These are phyloP conservation scores for Rugalucina vietnamica DNA, from an alignment of 2,888 invertebrate species.

Conservation along the genomic window DNA sequence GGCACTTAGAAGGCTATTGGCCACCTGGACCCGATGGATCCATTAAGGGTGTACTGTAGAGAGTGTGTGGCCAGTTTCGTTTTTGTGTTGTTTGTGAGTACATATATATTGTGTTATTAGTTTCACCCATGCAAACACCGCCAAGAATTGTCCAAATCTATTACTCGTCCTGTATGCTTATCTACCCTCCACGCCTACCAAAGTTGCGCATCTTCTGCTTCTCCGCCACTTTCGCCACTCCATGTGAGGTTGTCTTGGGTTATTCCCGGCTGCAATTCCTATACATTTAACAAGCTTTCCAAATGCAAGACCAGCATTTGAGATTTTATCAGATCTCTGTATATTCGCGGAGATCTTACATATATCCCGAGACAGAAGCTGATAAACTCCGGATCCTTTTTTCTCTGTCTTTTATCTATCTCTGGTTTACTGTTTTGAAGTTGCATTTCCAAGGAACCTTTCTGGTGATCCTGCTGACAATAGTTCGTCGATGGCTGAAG, in stretches of 20 bases:
- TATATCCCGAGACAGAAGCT: slow-evolving; percentile 8
- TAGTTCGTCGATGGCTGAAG: not conserved
- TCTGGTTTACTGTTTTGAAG: not conserved
- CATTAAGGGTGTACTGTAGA: slow-evolving; percentile 11
- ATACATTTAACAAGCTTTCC: not conserved
- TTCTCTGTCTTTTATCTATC: not conserved
- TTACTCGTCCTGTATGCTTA: slow-evolving; percentile 52
- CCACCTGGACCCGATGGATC: slow-evolving; percentile 39
- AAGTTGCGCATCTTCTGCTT: slow-evolving; percentile 31
- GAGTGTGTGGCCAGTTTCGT: not conserved
- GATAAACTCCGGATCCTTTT: slow-evolving; percentile 6
- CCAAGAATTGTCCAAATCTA: slow-evolving; percentile 18
- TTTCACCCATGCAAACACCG: not conserved
- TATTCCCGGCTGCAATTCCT: slow-evolving; percentile 29
- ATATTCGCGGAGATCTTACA: slow-evolving; percentile 11
- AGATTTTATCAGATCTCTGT: not conserved
- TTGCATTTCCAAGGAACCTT: not conserved
- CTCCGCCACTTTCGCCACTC: slow-evolving; percentile 48
- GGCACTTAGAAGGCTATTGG: slow-evolving; percentile 42
- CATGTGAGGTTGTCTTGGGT: slow-evolving; percentile 13
- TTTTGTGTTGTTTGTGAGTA: not conserved
- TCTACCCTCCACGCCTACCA: slow-evolving; percentile 46
- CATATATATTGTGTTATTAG: not conserved
- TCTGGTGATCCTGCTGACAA: not conserved
- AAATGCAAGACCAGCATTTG: not conserved